Conservation (phyloP, 2,888 invertebrate genomes). For the Orthosia gracilis region DNA sequence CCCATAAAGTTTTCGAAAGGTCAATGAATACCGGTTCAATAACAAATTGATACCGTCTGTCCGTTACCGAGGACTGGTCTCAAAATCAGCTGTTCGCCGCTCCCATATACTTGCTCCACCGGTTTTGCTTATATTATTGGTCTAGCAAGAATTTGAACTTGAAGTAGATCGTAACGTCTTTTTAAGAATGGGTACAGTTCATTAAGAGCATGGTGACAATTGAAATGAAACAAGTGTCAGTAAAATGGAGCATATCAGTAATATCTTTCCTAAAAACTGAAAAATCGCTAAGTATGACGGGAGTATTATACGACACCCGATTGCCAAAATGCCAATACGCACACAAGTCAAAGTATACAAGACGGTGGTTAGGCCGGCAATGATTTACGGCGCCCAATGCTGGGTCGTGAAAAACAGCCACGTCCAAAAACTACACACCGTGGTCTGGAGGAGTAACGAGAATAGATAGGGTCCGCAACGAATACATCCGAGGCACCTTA, state of each 20-base stretch:
- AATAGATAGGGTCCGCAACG: too few species aligned
- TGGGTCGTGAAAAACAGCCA: too few species aligned
- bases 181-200: slow-evolving; percentile 31
- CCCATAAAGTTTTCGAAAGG: slow-evolving; percentile 71
- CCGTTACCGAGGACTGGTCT: slow-evolving; percentile 76
- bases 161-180: slow-evolving; percentile 62
- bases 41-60: slow-evolving; percentile 65
- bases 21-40: slow-evolving; percentile 68
- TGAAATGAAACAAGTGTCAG: too few species aligned
- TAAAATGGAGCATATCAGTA: background rate
- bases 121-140: slow-evolving; percentile 51
- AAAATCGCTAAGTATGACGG: too few species aligned
- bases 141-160: slow-evolving; percentile 49
- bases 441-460: too few species aligned
- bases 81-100: slow-evolving; percentile 78
- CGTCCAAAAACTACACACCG: too few species aligned
- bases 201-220: background rate
- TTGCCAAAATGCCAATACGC: too few species aligned
- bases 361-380: too few species aligned
- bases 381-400: too few species aligned
- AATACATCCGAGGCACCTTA: too few species aligned
- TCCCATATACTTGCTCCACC: slow-evolving; percentile 55
- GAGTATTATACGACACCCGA: too few species aligned
- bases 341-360: too few species aligned
- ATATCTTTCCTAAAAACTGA: background rate